Conservation (phyloP, 2,797 vertebrate species). For the Leuciscus waleckii region DNA sequence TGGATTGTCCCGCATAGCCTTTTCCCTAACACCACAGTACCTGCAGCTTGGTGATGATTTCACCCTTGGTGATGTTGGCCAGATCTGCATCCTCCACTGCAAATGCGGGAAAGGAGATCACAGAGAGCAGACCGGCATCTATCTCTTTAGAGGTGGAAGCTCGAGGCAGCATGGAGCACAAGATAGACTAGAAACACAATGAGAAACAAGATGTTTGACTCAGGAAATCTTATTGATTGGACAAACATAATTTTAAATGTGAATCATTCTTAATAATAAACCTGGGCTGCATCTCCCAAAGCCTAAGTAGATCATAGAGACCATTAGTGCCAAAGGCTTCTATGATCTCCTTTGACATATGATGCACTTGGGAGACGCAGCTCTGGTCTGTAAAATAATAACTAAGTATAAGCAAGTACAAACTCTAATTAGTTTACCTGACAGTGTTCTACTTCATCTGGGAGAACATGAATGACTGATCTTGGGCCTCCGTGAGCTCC, state of each 20-base stretch:
- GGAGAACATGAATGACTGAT: conserved; percentile 96
- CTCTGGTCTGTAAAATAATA: not conserved
- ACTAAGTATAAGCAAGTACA: not conserved
- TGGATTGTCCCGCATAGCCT: not conserved
- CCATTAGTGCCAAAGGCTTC: not conserved
- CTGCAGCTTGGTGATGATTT: conserved; percentile 96
- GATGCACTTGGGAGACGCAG: not conserved
- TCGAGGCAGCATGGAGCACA: conserved; percentile 96
- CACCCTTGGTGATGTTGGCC: conserved; percentile 92
- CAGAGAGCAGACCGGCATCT: conserved; percentile 94
- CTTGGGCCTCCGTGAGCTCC: conserved; percentile 93
- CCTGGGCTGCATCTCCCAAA: not conserved
- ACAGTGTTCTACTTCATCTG: conserved; percentile 97
- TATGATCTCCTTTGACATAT: not conserved
- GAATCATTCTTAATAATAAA: not conserved
- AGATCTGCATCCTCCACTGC: conserved; percentile 93
- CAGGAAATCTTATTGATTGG: not conserved
- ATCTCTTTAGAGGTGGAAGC: conserved; percentile 98
- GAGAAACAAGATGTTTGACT: not conserved
- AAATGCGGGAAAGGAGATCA: conserved; percentile 98
- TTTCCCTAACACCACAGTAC: conserved; percentile 67
- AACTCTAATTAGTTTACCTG: conserved; percentile 81
- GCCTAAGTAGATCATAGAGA: not conserved
- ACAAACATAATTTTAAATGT: not conserved
- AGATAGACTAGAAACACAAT: conserved; percentile 86